A percentile compares a stretch with the other conserved stretches of the same genome.
Evolutionary conservation across 2,888 invertebrate species (phyloP).

Genomic region (Thysanoteuthis rhombus): DNA sequence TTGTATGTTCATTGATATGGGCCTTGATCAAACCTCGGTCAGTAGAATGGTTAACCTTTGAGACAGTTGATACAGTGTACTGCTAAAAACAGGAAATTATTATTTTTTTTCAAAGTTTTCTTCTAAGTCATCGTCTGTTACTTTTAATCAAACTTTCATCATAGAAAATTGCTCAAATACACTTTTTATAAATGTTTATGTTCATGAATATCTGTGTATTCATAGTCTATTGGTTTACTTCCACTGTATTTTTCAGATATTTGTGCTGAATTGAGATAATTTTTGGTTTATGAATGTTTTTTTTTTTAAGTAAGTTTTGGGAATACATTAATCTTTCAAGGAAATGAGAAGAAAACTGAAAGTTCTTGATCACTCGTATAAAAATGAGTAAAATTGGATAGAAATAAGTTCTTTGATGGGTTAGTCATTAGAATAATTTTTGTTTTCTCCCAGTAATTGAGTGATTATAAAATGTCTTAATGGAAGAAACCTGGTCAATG

Average conservation of each 20-base stretch:
- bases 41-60: too few relatives aligned
- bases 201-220: too few relatives aligned
- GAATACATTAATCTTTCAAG: neutral
- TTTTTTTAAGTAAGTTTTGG: too few relatives aligned
- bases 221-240: neutral
- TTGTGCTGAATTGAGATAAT: neutral
- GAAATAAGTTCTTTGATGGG: neutral
- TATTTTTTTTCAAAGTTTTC: too few relatives aligned
- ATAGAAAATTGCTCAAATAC: too few relatives aligned
- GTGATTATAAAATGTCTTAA: neutral
- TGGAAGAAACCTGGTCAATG: neutral
- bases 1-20: too few relatives aligned
- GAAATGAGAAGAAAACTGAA: neutral
- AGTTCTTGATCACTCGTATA: neutral
- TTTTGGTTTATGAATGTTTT: neutral
- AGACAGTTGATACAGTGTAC: too few relatives aligned
- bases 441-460: neutral
- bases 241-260: neutral
- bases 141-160: too few relatives aligned
- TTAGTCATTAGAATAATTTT: neutral
- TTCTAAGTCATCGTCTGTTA: too few relatives aligned
- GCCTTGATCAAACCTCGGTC: too few relatives aligned
- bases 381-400: neutral
- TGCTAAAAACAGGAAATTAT: too few relatives aligned
- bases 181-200: too few relatives aligned